These are phyloP conservation scores for Manis pentadactyla DNA, from an alignment of 2,797 vertebrate genomes.

Conservation along the genomic window DNA sequence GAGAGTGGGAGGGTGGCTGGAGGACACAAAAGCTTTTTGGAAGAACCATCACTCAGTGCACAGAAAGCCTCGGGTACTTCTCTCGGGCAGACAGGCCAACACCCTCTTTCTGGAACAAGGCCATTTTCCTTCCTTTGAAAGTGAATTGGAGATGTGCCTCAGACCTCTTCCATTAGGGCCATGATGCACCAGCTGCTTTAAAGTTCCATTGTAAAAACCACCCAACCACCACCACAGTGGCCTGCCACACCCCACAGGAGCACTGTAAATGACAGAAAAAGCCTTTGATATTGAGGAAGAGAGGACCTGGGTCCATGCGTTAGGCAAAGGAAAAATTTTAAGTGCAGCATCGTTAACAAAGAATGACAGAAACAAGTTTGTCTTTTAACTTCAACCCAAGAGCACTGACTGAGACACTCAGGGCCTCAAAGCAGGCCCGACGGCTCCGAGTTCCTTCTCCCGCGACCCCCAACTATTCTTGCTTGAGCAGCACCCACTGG, in stretches of 20 bases:
- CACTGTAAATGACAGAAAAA: conserved; percentile 56
- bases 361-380: not conserved
- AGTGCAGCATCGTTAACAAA: not conserved
- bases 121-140: conserved; percentile 75
- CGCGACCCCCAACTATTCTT: not conserved
- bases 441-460: not conserved
- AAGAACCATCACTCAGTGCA: not conserved
- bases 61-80: not conserved
- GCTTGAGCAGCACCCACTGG: not conserved
- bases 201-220: conserved; percentile 23
- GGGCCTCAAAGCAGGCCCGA: not conserved
- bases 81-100: conserved; percentile 31
- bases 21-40: not conserved
- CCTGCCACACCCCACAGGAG: not conserved
- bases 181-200: conserved; percentile 68
- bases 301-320: not conserved
- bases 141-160: conserved; percentile 63
- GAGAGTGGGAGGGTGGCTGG: not conserved
- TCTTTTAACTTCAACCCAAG: conserved; percentile 14
- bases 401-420: not conserved
- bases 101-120: conserved; percentile 60
- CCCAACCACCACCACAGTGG: conserved; percentile 38
- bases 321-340: not conserved
- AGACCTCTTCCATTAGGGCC: conserved; percentile 71
- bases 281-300: conserved; percentile 36